Percentiles rank a stretch among this genome's conserved stretches.
phyloP scores from a whole-genome alignment of 2,113 vertebrate species.

The Meleagris gallopavo region DNA sequence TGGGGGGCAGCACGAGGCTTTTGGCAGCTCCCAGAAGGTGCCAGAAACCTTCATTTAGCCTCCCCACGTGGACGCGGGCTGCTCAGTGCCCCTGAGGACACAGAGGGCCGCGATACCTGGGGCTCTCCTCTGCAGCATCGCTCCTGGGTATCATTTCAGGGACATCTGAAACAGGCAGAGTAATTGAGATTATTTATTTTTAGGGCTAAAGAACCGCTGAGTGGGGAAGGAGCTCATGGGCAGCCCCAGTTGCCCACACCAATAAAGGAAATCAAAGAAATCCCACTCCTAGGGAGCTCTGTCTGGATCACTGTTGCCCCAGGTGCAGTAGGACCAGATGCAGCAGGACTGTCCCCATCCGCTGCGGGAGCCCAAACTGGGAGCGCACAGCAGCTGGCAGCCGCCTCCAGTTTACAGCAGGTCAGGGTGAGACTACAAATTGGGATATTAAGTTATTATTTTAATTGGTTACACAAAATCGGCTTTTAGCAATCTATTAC shows the following conservation, averaged over 20 bases:
- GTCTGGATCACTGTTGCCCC: neutral
- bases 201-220: neutral
- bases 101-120: neutral
- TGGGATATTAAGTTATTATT: neutral
- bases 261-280: neutral
- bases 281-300: neutral
- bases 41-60: slow-evolving; percentile 24
- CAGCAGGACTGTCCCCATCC: neutral
- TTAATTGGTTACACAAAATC: neutral
- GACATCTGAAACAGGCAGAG: neutral
- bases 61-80: neutral
- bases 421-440: neutral
- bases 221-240: neutral
- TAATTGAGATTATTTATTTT: neutral
- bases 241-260: neutral
- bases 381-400: neutral
- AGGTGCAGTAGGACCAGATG: too few relatives aligned
- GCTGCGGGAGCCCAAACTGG: neutral
- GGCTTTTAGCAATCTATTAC: neutral
- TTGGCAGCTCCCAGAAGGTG: neutral
- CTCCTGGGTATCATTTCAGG: fast-evolving
- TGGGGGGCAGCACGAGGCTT: neutral
- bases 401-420: neutral
- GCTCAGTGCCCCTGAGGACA: neutral
- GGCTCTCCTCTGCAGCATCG: neutral